Conservation (phyloP, 2,113 vertebrate species). For the Odocoileus hemionus region DNA sequence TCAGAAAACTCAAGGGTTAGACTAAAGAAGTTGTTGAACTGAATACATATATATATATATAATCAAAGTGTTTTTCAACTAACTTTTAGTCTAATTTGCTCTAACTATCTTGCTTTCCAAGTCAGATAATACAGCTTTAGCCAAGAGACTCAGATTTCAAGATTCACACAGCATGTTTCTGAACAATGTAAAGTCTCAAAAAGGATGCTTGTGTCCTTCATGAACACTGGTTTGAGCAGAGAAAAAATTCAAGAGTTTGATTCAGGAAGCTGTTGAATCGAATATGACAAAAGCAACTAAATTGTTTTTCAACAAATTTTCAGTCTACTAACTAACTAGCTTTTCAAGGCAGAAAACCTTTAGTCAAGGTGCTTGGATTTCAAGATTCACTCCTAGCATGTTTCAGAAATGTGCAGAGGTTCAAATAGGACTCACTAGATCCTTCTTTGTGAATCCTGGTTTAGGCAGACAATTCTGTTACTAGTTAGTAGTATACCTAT, state of each 20-base stretch:
- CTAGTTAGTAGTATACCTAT: neutral
- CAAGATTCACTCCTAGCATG: neutral
- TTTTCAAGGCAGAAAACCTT: neutral
- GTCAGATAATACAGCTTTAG: neutral
- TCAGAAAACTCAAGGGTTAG: neutral
- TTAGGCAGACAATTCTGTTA: neutral
- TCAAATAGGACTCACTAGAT: neutral
- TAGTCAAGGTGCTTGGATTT: neutral
- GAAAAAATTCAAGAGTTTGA: neutral
- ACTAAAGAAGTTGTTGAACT: neutral
- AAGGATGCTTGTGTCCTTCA: neutral
- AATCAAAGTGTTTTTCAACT: neutral
- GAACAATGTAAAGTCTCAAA: neutral
- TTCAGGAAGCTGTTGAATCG: neutral
- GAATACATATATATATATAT: neutral
- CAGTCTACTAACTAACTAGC: neutral
- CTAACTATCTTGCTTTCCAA: neutral
- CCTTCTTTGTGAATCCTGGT: neutral
- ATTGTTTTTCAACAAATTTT: neutral
- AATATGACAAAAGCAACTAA: neutral
- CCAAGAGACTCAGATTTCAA: neutral
- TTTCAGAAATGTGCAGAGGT: neutral
- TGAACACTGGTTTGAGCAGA: neutral
- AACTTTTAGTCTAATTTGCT: neutral
- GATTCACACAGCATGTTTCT: neutral